Base-by-base conservation (phyloP, 2,888 invertebrate species). In the Agrochola lota region DNA sequence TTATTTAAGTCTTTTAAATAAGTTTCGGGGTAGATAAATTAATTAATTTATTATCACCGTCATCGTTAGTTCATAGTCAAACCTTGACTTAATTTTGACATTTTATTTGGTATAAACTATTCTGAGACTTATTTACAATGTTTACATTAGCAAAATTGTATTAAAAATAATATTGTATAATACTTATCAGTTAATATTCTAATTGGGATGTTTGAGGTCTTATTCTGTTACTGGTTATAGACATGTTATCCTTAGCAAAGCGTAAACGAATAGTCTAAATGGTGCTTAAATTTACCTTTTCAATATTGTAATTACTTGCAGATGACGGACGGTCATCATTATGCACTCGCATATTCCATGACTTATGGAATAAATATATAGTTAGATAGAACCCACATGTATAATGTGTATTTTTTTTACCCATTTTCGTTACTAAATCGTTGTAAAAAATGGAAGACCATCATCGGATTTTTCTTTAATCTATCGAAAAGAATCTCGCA, bases 201-300 rank as follows among this genome's bases (percentile, higher is more conserved):
- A 63, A 74, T 74, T 52, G 7, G 23, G 46, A 64, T 55, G 20
- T 81, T 81, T 69, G 52, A 75, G 82, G 49, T 75, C 68, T 59
- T 57, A 43, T 40, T 60, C 30, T 62, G 46, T 59, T 52, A 35
- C 35, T 60, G 8, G 30, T 7, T 64, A 59, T 15, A 78, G 70
- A 84, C 84, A 82, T 15, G 79, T 84, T 82, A 84, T 74, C 74
- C 84, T 82, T 80, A 75, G 55, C 57, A 43, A 72, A 59, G 35
- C 43, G 63, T 75, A 62, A 52, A 70, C 69, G 23, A 71, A 74
- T 76, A 76, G 43, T 59, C 23, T n/a, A 52, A 68, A 60, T 67
- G 35, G 1, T 40, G 40, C 26, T 73, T 30, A 64, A 77, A 43
- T 75, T 83, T 76, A 80, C 76, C 85, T 83, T 84, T 80, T 35